Evolutionary conservation across 1,140 invertebrate species (phyloP).

Genomic region (Lutraria rhynchaena): DNA sequence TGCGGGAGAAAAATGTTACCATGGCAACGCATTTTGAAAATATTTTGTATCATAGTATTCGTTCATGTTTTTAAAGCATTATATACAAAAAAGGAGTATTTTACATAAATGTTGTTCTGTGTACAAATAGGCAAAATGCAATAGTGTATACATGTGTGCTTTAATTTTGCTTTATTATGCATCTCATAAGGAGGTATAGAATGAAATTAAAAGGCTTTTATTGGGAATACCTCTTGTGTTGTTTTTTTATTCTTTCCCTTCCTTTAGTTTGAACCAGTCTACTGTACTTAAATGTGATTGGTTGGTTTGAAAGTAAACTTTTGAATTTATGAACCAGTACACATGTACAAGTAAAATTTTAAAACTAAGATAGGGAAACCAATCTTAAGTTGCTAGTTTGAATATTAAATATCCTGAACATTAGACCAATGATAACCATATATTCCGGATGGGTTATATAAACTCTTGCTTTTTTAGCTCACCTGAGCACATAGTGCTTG

Average conservation of each 20-base stretch:
- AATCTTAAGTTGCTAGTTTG: too few relatives aligned
- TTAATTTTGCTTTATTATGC: conserved; percentile 37
- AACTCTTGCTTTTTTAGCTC: not conserved
- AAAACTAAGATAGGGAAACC: too few relatives aligned
- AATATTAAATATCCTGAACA: too few relatives aligned
- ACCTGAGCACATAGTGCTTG: not conserved
- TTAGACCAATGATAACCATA: too few relatives aligned
- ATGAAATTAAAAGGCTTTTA: conserved; percentile 42
- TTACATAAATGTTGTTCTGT: conserved; percentile 46
- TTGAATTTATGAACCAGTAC: too few relatives aligned
- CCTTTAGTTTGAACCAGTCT: too few relatives aligned
- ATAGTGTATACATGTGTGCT: conserved; percentile 44
- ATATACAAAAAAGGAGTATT: conserved; percentile 42
- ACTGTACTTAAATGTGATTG: too few relatives aligned
- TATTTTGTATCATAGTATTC: conserved; percentile 17
- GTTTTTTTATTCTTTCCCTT: not conserved
- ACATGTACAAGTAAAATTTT: too few relatives aligned
- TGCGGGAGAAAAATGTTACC: not conserved
- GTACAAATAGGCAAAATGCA: conserved; percentile 41
- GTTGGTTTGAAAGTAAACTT: too few relatives aligned
- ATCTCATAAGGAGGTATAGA: conserved; percentile 31
- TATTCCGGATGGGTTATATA: not conserved
- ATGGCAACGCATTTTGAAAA: not conserved
- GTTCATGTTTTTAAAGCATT: conserved; percentile 41
- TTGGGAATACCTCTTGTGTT: not conserved